phyloP scores from a whole-genome alignment of 2,888 invertebrate species.

The Hyposoter dolosus region DNA sequence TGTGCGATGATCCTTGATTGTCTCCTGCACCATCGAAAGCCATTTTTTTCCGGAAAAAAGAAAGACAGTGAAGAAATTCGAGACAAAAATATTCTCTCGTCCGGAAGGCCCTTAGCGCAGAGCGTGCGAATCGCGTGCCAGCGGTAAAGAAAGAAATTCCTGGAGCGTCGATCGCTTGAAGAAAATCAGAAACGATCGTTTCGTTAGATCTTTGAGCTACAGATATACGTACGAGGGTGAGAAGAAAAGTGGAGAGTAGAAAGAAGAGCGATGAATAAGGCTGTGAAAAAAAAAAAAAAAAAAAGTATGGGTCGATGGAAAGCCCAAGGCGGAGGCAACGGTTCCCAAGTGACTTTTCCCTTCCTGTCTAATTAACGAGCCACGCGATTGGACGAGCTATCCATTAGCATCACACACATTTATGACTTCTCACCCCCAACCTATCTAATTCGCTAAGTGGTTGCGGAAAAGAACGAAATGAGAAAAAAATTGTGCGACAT shows the following conservation, averaged over 20 bases:
- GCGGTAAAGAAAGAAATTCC: conserved; percentile 46
- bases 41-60: not conserved
- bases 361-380: conserved; percentile 47
- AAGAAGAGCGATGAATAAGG: not conserved
- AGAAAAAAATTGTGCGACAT: not conserved
- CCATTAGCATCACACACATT: conserved; percentile 46
- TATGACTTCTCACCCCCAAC: conserved; percentile 1
- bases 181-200: conserved; percentile 33
- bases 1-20: not conserved
- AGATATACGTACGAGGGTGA: conserved; percentile 3
- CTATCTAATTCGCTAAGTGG: not conserved
- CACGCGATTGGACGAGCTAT: conserved; percentile 34
- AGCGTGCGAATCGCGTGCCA: conserved; percentile 1
- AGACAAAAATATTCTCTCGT: conserved; percentile 3
- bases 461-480: not conserved
- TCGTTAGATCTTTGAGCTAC: conserved; percentile 49
- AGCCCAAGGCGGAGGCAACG: not conserved
- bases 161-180: conserved; percentile 40
- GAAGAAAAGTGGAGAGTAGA: not conserved
- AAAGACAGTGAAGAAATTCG: conserved; percentile 1
- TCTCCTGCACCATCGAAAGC: not conserved
- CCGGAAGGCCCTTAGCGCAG: not conserved
- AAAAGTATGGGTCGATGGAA: conserved; percentile 17
- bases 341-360: conserved; percentile 36
- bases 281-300: not conserved